These are phyloP conservation scores for Alectura lathami DNA, from an alignment of 2,113 vertebrate genomes.

Conservation along the genomic window DNA sequence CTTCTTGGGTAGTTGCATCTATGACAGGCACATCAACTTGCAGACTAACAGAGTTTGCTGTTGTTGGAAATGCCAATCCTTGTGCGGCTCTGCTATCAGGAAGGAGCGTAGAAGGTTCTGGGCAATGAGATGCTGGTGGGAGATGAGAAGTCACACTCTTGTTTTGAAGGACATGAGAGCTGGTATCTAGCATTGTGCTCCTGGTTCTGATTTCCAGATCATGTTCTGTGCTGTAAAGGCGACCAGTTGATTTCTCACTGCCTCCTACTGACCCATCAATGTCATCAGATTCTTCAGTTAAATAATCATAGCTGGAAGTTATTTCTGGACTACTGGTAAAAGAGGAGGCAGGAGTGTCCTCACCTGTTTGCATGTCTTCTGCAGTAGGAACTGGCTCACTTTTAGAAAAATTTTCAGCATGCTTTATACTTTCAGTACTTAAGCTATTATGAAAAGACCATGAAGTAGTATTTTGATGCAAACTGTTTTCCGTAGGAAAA, in stretches of 20 bases:
- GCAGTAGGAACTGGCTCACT: background rate
- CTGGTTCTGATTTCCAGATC: constrained; percentile 19
- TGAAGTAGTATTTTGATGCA: constrained; percentile 26
- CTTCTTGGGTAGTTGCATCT: background rate
- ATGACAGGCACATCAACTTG: background rate
- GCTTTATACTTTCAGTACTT: background rate
- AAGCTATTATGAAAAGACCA: background rate
- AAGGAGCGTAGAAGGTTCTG: background rate
- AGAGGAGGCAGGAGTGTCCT: background rate
- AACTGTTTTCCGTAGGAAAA: constrained; percentile 44
- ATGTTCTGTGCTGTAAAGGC: constrained; percentile 22
- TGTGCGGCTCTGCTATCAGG: background rate
- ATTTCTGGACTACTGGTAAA: constrained; percentile 25
- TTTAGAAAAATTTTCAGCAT: background rate
- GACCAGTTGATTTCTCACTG: background rate
- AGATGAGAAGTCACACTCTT: background rate
- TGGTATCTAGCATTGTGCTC: background rate
- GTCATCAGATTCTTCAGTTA: constrained; percentile 62
- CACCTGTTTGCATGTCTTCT: background rate
- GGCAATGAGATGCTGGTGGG: background rate
- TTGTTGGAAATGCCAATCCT: background rate
- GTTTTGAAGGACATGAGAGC: background rate
- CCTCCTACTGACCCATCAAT: constrained; percentile 50
- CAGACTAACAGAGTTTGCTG: background rate
- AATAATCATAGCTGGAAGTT: constrained; percentile 60